Base-by-base conservation (phyloP, 1,140 invertebrate species). In the Drosophila tristis region DNA sequence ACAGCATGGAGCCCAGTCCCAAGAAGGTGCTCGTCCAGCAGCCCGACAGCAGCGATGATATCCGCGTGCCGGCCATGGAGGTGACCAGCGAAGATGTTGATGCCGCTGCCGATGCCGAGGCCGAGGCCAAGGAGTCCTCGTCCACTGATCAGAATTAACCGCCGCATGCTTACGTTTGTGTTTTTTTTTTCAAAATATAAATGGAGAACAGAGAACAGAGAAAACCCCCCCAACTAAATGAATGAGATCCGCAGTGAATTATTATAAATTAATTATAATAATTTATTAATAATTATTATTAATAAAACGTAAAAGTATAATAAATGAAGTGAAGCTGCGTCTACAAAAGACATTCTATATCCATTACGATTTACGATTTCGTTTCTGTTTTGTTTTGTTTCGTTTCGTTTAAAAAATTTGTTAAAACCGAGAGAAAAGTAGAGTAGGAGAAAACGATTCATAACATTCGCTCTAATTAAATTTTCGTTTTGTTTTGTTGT, bases 221-320 rank as follows among this genome's bases (percentile, higher is more conserved):
- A 70, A 43, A 66, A 53, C 11, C 23, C 48, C 63, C 56, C 60
- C 26, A 64, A 74, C 60, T 62, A 70, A 84, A 75, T 67, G 71
- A 82, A 75, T 72, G 72, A 82, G 68, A 82, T 47, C 20, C 51
- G 77, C 64, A 55, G 64, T 80, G 73, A 74, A 74, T 90, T 89
- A 87, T 87, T 89, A 89, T 89, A 84, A 77, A 89, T 76, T 80
- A 87, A 82, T 84, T 87, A 87, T 87, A 85, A 85, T 85, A 87
- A 87, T 89, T 87, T 87, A 87, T 82, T 87, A 79, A 89, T 87
- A 82, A 82, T 89, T 84, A 87, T 77, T 64, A 72, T 81, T 74
- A 89, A 79, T 84, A 84, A 79, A 57, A 57, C 35, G 35, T 39
- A 39, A 74, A 75, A 79, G 43, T 84, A 79, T 80, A 89, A 89